Conservation (phyloP, 2,797 vertebrate genomes). For the Anguilla megastoma region DNA sequence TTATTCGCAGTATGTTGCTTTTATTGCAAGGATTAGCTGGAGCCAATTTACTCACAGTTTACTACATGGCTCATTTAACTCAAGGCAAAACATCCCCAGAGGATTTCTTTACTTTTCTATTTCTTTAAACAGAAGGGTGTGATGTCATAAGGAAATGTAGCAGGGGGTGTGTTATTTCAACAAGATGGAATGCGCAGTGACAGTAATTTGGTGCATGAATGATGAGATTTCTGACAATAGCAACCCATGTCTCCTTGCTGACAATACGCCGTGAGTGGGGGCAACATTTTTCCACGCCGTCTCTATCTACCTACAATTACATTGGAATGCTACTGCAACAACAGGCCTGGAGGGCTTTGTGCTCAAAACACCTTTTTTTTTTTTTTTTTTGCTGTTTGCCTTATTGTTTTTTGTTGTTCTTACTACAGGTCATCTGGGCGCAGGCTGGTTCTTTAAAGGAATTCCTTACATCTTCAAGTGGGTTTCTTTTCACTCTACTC, state of each 20-base stretch:
- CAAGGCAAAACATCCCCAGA: slow-evolving; percentile 44
- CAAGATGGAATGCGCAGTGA: slow-evolving; percentile 36
- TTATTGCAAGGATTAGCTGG: slow-evolving; percentile 48
- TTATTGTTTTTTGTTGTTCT: slow-evolving; percentile 28
- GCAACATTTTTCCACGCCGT: slow-evolving; percentile 28
- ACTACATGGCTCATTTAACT: slow-evolving; percentile 60
- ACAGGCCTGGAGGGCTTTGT: slow-evolving; percentile 34
- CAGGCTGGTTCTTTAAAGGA: slow-evolving; percentile 32
- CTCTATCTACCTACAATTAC: slow-evolving; percentile 45
- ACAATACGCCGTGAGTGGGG: slow-evolving; percentile 29
- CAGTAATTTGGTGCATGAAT: slow-evolving; percentile 45
- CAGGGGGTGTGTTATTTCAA: slow-evolving; percentile 34
- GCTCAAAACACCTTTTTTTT: slow-evolving; percentile 6
- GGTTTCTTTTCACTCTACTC: slow-evolving; percentile 14
- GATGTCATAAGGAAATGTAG: slow-evolving; percentile 35
- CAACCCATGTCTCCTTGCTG: slow-evolving; percentile 37
- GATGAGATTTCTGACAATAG: slow-evolving; percentile 43
- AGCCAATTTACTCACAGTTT: slow-evolving; percentile 57
- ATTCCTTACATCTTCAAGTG: slow-evolving; percentile 43
- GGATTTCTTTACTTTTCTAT: slow-evolving; percentile 34
- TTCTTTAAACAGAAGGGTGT: slow-evolving; percentile 38
- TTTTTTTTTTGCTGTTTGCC: slow-evolving; percentile 32
- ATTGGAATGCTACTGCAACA: slow-evolving; percentile 43
- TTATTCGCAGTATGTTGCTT: slow-evolving; percentile 23
- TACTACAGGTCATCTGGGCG: slow-evolving; percentile 29